Conservation (phyloP, 2,797 vertebrate species). For the Lemur catta region DNA sequence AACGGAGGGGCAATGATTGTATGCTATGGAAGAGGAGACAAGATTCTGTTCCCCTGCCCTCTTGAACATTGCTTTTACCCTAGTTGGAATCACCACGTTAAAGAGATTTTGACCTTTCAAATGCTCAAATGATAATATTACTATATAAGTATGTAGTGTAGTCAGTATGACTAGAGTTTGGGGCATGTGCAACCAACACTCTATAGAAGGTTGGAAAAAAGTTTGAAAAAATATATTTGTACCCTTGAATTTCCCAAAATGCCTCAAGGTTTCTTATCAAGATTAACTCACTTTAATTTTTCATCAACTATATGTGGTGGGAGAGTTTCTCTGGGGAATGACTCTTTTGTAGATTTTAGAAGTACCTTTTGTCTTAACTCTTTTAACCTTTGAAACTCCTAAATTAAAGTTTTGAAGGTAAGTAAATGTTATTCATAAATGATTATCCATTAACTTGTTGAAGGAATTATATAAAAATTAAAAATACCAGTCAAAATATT, state of each 20-base stretch:
- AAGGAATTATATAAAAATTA: constrained; percentile 1
- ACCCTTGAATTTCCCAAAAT: neutral
- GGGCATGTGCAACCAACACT: neutral
- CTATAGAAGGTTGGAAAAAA: neutral
- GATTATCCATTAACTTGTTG: neutral
- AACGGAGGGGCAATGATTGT: neutral
- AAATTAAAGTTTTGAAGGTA: neutral
- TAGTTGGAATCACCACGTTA: neutral
- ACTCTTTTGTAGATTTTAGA: neutral
- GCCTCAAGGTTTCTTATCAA: neutral
- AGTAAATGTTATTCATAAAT: neutral
- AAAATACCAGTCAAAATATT: neutral
- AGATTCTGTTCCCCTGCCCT: neutral
- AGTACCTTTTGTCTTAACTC: constrained; percentile 10
- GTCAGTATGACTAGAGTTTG: neutral
- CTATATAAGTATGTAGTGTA: too few species aligned
- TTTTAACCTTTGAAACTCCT: constrained; percentile 11
- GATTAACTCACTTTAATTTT: neutral
- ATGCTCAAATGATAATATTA: neutral
- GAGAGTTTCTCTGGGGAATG: neutral
- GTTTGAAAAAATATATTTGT: neutral
- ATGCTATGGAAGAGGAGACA: neutral
- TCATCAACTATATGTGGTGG: neutral
- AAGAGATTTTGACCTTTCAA: neutral
- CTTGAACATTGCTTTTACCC: neutral